Base-by-base conservation (phyloP, 2,113 vertebrate species). In the Dissostichus mawsoni region DNA sequence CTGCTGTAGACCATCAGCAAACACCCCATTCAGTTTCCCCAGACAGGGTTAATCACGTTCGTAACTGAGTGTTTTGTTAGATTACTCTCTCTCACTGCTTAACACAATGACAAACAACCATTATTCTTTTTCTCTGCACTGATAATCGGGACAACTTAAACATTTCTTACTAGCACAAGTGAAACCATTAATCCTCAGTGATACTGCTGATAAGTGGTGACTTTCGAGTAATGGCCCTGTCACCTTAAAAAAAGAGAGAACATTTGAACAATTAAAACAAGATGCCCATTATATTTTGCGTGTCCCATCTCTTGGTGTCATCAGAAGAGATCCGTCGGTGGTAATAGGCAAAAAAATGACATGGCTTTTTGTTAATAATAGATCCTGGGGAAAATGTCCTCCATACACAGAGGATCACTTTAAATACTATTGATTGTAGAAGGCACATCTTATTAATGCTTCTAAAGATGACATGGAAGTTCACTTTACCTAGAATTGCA, bases 81-180 rank as follows among this genome's bases (percentile, higher is more conserved):
- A 96, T 96, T 96, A 97, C 96, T 97, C 96, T 95, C 96, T 96
- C 95, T 95, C 81, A 85, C 86, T 88, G 95, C 96, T 96, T 96
- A 97, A 97, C 95, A 94, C 95, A 95, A 96, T 99, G 98, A 99
- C 97, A 99, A 99, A 99, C 97, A 98, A 97, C 97, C 97, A 96
- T 98, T 97, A 97, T 98, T 98, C 97, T 98, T 98, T 97, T 96
- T 95, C 96, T 95, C 29, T 92, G 95, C 94, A 95, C 97, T 97
- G 98, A 99, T 99, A 98, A 99, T 98, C 96, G 89, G 95, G 97
- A 98, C 97, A 99, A 97, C 96, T 98, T 98, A 96, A 97, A 98
- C 97, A 97, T 98, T 98, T 95, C 97, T 99, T 95, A 94, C 96
- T 93, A 93, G 96, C 96, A 96, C 96, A 98, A 98, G 97, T 98